Base-by-base conservation (phyloP, 2,888 invertebrate genomes). In the Tholera decimalis region DNA sequence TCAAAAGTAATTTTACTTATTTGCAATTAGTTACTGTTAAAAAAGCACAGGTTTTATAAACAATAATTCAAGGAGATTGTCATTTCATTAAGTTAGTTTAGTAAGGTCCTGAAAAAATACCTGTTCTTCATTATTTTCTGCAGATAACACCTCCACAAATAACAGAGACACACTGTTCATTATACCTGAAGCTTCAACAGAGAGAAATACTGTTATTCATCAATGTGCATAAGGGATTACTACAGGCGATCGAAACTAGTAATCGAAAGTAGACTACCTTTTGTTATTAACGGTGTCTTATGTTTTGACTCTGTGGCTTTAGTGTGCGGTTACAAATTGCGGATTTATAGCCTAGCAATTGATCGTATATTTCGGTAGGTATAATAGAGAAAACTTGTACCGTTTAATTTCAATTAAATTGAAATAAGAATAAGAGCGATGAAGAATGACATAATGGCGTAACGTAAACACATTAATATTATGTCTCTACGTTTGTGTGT, bases 381-480 rank as follows among this genome's bases (percentile, higher is more conserved):
- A 26, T 39, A 24, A n/a, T n/a, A n/a, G 6, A 15, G n/a, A 18
- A 8, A 3, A 41, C 28, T n/a, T 24, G n/a, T 8, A 46, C 13
- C 18, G 26, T 58, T 43, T 54, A 18, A 41, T 41, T 47, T 56
- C 18, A 56, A 20, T 54, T 37, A 39, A 41, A 65, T 33, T 9
- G 15, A 65, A 64, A 60, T 47, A 46, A 68, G 53, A 62, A 57
- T 20, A 60, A 41, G 24, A 54, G 41, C 20, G 18, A 54, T 51
- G 47, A 33, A 35, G 15, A 55, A 56, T 76, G 72, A 76, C 62
- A 73, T 74, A 76, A 73, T 59, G 30, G 41, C 9, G 20, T 47
- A 68, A 66, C 47, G 62, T 65, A 61, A 65, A 66, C 68, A 68
- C 66, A 70, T 64, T 63, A 59, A 59, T 64, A 67, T 50, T 59